Base-by-base conservation (phyloP, 2,888 invertebrate genomes). In the Lutraria lutraria region DNA sequence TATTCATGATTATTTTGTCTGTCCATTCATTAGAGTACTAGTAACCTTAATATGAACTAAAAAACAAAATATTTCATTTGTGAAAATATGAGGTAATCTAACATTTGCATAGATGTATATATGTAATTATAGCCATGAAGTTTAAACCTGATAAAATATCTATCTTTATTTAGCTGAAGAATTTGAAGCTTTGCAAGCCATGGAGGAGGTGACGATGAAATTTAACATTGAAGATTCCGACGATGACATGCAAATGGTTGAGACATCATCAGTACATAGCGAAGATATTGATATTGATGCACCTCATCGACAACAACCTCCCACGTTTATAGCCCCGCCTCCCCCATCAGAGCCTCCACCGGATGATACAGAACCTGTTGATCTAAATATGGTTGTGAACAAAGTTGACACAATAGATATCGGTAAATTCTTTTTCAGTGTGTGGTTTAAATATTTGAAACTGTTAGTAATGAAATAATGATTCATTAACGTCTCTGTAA, bases 261-360 rank as follows among this genome's bases (percentile, higher is more conserved):
- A 95, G 68, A 93, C 94, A n/a, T 88, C 91, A 0, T 95, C 94
- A 0, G 92, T 95, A 10, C 86, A 91, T 60, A 94, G 94, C 83
- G 95, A 95, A 85, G 94, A 95, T 84, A 88, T 94, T 8, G 95
- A 94, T 54, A 63, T 88, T 19, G 92, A 92, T 43, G 53, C 90
- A 4, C 21, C 88, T 52, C 89, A 91, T 84, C 81, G 88, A n/a
- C 92, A 92, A 19, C 92, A 94, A 56, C 95, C 95, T 0, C 94
- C 95, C 80, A 89, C 92, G 68, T 95, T 95, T 88, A 87, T 95
- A 56, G 94, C 96, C 15, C 96, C 95, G 4, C 96, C 95, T 16
- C 95, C 95, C 21, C 96, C 95, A 52, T 86, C 79, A 96, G 98
- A 95, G 90, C 94, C 94, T 8, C 94, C 94, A 6, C 95, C 95